phyloP scores from a whole-genome alignment of 2,113 vertebrate genomes.

The Acinonyx jubatus region DNA sequence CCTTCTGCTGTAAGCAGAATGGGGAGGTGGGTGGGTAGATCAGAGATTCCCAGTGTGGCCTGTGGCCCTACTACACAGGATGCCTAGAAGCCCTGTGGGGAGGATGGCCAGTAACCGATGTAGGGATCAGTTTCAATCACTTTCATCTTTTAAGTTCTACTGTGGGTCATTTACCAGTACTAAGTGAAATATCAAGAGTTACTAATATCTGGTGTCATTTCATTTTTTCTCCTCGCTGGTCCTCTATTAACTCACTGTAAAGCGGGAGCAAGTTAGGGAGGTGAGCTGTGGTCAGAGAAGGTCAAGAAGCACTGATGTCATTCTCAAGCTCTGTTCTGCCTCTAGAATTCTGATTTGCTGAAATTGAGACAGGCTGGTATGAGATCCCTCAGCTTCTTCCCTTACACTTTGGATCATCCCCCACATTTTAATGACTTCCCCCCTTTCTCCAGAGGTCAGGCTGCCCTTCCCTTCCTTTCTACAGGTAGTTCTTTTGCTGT shows the following conservation, averaged over 20 bases:
- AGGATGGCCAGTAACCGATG: neutral
- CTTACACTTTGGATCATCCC: neutral
- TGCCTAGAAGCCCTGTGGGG: neutral
- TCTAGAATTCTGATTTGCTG: neutral
- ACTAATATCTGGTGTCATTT: slow-evolving; percentile 19
- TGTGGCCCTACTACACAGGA: neutral
- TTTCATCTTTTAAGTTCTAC: neutral
- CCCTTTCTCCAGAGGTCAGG: neutral
- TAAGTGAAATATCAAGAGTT: neutral
- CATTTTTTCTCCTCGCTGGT: neutral
- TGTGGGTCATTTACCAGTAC: neutral
- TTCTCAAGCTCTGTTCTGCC: neutral
- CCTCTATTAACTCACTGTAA: neutral
- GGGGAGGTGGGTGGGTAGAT: no score
- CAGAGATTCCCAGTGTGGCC: neutral
- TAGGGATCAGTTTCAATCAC: neutral
- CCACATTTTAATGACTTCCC: neutral
- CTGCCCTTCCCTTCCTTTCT: neutral
- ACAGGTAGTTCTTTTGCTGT: neutral
- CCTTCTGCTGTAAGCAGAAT: neutral
- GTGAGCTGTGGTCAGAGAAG: neutral
- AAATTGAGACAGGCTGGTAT: neutral
- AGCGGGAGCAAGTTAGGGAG: neutral
- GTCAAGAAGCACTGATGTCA: neutral
- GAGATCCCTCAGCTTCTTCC: neutral